phyloP scores from a whole-genome alignment of 2,113 vertebrate genomes.

The Indicator maculatus region DNA sequence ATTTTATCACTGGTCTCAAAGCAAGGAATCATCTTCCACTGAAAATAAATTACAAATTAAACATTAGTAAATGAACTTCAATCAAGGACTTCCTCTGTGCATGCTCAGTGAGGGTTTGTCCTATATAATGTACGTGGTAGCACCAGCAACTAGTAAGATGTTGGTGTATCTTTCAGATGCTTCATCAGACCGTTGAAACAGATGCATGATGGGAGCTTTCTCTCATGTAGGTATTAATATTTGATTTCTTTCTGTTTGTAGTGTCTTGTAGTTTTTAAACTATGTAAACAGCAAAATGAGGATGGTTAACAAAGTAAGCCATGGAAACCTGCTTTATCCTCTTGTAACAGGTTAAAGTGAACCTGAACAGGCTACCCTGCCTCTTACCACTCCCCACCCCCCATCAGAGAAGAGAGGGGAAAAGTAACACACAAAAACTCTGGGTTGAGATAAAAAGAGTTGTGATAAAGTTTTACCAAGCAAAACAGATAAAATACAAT shows the following conservation, averaged over 20 bases:
- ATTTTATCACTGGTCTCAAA: not conserved
- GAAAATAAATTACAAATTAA: not conserved
- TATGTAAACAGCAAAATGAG: slow-evolving; percentile 16
- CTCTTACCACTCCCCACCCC: too few relatives aligned
- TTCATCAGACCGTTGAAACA: not conserved
- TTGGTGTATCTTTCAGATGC: not conserved
- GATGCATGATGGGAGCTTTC: not conserved
- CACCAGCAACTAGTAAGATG: not conserved
- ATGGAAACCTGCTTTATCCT: slow-evolving; percentile 37
- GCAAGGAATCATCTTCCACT: not conserved
- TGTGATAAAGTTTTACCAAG: too few relatives aligned
- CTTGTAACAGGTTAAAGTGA: too few relatives aligned
- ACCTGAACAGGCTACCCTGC: too few relatives aligned
- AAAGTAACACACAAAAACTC: too few relatives aligned
- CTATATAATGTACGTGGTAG: not conserved
- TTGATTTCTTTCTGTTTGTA: slow-evolving; percentile 21
- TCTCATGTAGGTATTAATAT: not conserved
- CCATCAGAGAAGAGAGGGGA: too few relatives aligned
- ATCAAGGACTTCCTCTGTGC: not conserved
- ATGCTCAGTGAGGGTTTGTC: not conserved
- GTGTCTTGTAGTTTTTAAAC: slow-evolving; percentile 12
- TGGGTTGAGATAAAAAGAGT: too few relatives aligned
- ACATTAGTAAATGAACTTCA: not conserved
- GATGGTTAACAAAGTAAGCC: slow-evolving; percentile 29
- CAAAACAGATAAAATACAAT: too few relatives aligned